Percentiles rank a stretch among this genome's conserved stretches.
Conservation (phyloP, 64 coral and sea anemone genomes). For the Cladopsammia gracilis region DNA sequence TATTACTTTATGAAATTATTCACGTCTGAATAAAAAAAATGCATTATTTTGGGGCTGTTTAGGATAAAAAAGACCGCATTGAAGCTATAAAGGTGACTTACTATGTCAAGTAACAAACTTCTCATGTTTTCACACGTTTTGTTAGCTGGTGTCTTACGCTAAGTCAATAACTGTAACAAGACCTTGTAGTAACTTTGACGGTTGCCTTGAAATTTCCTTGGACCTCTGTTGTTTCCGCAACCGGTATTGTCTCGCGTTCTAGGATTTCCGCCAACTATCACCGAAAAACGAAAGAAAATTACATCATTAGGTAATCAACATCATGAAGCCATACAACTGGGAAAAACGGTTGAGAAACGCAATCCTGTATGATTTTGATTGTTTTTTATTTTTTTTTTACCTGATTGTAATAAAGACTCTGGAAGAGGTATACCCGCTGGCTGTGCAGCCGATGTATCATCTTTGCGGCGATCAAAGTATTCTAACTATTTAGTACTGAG, state of each 20-base stretch:
- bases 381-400: too few relatives aligned
- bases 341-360: too few relatives aligned
- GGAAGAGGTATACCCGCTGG: too few relatives aligned
- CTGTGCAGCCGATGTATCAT: too few relatives aligned
- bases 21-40: neutral
- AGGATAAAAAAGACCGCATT: neutral
- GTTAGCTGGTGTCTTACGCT: slow-evolving; percentile 25
- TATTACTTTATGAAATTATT: neutral
- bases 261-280: slow-evolving; percentile 1
- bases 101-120: slow-evolving; percentile 39
- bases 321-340: too few relatives aligned
- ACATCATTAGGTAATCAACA: neutral
- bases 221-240: neutral
- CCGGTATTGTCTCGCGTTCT: neutral
- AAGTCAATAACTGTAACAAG: slow-evolving; percentile 56
- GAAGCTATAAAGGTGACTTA: neutral
- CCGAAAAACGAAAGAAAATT: neutral
- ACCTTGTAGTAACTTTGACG: slow-evolving; percentile 11
- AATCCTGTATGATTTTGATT: too few relatives aligned
- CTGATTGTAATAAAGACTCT: too few relatives aligned
- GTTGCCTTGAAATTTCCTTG: neutral
- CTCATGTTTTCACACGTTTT: slow-evolving; percentile 46
- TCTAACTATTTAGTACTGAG: too few relatives aligned
- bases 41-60: neutral
- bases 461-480: too few relatives aligned